Evolutionary conservation across 1,140 invertebrate species (phyloP), one percentile per base, ranked within the genome.

Genomic region (Euwallacea similis): DNA sequence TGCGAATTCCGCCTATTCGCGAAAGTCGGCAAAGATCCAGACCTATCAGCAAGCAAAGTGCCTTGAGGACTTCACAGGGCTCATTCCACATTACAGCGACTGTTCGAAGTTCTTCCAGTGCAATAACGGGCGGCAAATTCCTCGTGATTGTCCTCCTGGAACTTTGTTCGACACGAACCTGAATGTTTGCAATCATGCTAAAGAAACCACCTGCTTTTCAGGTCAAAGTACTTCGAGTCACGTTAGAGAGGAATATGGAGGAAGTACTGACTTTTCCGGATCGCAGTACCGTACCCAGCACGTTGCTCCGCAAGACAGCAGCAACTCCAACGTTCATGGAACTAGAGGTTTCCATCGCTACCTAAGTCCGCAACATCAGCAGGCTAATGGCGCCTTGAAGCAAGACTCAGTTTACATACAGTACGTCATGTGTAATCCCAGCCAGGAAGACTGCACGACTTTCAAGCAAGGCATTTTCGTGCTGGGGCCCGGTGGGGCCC

Each of bases 21-120:
- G 66, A 64, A 67, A 21, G 58, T 60, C 71, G 9, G 64, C 71
- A 33, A 67, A 68, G 62, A 10, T 59, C 13, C 62, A 62, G 44
- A 62, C 11, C 11, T 50, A 11, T 6, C 6, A 73, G 62, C 67
- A 80, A 73, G 70, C 74, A 21, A 63, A 71, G 46, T 88, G 87
- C 76, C 83, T 84, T 0, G 9, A 75, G n/a, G 83, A 81, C 58
- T 79, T 82, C 15, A 85, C 73, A 44, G 89, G 89, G 7, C 61
- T 89, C 10, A 81, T 87, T 13, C 85, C 88, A 0, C 87, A 90
- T 82, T 87, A 88, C 0, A 78, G 80, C 0, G 86, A 88, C 43
- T 92, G 90, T 74, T 81, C 81, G 8, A 88, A 89, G 74, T 92
- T 88, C 74, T 78, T 92, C 1, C 88, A 88, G 65, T 92, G 90